These are phyloP conservation scores for Aphelocoma californica DNA, from an alignment of 2,797 vertebrate species.

Conservation along the genomic window DNA sequence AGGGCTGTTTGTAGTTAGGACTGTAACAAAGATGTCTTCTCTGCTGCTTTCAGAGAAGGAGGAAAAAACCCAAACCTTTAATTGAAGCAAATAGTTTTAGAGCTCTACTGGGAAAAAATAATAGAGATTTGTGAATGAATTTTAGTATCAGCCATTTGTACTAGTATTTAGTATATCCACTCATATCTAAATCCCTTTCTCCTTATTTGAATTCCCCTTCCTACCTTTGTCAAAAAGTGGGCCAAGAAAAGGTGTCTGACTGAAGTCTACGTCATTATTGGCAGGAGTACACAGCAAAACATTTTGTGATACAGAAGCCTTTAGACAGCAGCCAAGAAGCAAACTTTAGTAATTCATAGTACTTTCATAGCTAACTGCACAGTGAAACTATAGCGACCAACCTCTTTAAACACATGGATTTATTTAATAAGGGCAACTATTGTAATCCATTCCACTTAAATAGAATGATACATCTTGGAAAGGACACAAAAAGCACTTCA, in stretches of 20 bases:
- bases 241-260: not conserved
- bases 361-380: not conserved
- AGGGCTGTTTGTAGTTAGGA: not conserved
- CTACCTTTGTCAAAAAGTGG: not conserved
- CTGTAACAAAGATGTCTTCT: not conserved
- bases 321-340: not conserved
- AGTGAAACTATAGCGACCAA: not conserved
- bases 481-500: not conserved
- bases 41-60: not conserved
- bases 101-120: not conserved
- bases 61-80: accelerated
- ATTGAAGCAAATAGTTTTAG: not conserved
- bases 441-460: not conserved
- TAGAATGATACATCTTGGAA: not conserved
- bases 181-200: not conserved
- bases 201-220: not conserved
- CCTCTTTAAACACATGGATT: not conserved
- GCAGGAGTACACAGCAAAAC: not conserved
- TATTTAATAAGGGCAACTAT: not conserved
- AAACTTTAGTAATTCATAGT: not conserved
- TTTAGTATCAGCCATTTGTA: not conserved
- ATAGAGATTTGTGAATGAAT: not conserved
- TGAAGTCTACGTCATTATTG: not conserved
- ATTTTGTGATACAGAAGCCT: not conserved
- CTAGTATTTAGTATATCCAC: not conserved